Evolutionary conservation across 2,797 vertebrate species (phyloP).

Genomic region (Poeciliopsis gracilis): DNA sequence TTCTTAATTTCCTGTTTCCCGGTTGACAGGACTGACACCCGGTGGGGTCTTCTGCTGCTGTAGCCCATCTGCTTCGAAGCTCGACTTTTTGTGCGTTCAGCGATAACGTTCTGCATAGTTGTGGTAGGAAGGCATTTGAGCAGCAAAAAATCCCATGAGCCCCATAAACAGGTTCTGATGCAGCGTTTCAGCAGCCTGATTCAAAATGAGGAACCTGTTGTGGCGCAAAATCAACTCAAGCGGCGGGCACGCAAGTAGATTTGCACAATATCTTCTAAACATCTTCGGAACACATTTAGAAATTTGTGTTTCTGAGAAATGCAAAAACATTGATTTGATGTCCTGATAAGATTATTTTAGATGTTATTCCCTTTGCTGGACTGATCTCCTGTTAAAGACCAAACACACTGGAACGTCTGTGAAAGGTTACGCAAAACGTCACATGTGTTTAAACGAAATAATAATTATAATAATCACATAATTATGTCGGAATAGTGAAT

Average conservation of each 20-base stretch:
- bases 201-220: not conserved
- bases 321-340: not conserved
- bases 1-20: not conserved
- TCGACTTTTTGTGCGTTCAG: not conserved
- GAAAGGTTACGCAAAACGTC: not conserved
- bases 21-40: not conserved
- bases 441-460: not conserved
- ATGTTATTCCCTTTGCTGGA: not conserved
- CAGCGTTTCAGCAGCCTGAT: not conserved
- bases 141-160: not conserved
- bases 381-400: not conserved
- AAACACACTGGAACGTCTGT: not conserved
- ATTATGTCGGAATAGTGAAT: not conserved
- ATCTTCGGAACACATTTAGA: not conserved
- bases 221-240: not conserved
- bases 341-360: not conserved
- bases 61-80: not conserved
- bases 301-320: not conserved
- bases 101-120: not conserved
- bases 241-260: not conserved
- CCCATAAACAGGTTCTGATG: not conserved
- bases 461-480: not conserved
- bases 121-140: not conserved
- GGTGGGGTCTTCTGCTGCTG: not conserved
- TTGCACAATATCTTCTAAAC: not conserved